Percentiles rank a stretch among this genome's conserved stretches.
These are phyloP conservation scores for Lamellibrachia columna DNA, from an alignment of 2,888 invertebrate species.

Conservation along the genomic window DNA sequence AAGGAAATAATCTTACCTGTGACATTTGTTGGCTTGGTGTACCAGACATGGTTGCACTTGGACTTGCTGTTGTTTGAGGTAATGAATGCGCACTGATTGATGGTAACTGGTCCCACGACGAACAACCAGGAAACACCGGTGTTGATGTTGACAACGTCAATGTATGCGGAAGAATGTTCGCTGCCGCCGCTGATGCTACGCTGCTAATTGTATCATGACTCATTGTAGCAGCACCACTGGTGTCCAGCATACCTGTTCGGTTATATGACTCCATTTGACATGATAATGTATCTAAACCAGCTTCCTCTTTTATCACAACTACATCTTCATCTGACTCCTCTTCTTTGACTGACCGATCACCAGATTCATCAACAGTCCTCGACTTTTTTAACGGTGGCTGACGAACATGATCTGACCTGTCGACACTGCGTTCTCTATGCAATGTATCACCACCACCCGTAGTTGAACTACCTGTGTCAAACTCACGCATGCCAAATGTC, in stretches of 20 bases:
- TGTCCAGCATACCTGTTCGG: neutral
- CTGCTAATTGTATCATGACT: neutral
- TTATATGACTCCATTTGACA: neutral
- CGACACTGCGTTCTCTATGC: neutral
- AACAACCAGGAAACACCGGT: constrained; percentile 16
- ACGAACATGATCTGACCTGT: neutral
- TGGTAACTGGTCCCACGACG: constrained; percentile 11
- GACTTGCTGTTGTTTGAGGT: neutral
- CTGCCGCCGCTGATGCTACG: neutral
- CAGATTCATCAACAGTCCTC: neutral
- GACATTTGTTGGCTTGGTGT: constrained; percentile 3
- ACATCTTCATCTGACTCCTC: neutral
- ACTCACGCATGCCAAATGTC: neutral
- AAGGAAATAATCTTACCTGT: neutral
- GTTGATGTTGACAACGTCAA: neutral
- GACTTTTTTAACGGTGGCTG: neutral
- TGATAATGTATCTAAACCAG: neutral
- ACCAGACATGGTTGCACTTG: neutral
- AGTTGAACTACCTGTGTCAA: constrained; percentile 1
- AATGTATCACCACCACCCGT: neutral
- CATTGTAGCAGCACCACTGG: neutral
- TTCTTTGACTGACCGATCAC: constrained; percentile 4
- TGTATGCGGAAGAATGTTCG: neutral
- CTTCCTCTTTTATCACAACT: constrained; percentile 16
- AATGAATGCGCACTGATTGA: constrained; percentile 2